Conservation (phyloP, 2,113 vertebrate species). For the Coryphaenoides rupestris region DNA sequence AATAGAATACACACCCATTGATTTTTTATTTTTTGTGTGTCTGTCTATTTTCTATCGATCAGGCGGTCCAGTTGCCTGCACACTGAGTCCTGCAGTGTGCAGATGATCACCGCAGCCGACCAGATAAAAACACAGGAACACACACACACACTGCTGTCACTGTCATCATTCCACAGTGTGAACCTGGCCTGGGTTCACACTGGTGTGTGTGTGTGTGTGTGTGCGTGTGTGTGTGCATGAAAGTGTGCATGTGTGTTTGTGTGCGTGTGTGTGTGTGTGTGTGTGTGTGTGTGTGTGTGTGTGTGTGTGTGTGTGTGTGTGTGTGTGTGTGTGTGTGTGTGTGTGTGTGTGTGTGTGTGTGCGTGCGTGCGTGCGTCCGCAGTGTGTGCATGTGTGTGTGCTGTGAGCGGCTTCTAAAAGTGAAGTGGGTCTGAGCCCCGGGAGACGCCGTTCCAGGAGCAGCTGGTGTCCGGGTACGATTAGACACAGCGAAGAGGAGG, state of each 20-base stretch:
- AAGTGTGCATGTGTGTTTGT: too few species aligned
- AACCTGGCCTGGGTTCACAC: conserved; percentile 31
- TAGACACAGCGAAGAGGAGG: conserved; percentile 40
- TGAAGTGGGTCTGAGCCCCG: conserved; percentile 42
- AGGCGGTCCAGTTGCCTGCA: too few species aligned
- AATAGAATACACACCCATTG: too few species aligned
- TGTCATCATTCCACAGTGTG: conserved; percentile 52
- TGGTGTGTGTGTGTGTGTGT: too few species aligned
- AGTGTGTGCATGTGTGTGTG: background rate
- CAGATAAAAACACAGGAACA: conserved; percentile 7
- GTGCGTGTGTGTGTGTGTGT: background rate
- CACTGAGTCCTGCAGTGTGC: too few species aligned
- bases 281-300: background rate
- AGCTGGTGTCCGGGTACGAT: conserved; percentile 52
- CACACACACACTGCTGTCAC: conserved; percentile 45
- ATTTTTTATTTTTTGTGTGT: too few species aligned
- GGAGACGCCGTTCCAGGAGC: conserved; percentile 48
- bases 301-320: background rate
- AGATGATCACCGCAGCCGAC: background rate
- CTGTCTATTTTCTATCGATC: too few species aligned
- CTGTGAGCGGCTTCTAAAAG: conserved; percentile 4
- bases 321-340: too few species aligned
- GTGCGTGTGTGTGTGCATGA: background rate
- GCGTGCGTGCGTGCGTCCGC: too few species aligned
- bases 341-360: too few species aligned